Evolutionary conservation across 2,797 vertebrate species (phyloP).

Genomic region (Pangasius macronema): DNA sequence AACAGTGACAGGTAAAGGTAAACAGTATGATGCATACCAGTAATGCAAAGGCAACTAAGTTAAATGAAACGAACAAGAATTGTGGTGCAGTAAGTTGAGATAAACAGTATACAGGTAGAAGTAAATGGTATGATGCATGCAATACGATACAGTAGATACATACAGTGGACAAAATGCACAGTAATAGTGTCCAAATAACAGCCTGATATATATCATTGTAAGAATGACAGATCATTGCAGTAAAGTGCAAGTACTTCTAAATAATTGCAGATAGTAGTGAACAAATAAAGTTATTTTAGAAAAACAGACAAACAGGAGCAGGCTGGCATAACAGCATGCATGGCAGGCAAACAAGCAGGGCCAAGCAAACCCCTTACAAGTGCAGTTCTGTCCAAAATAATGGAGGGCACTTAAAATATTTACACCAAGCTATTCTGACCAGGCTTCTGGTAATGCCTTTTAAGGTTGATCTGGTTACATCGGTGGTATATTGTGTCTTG

Average conservation of each 20-base stretch:
- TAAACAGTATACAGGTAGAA: too few relatives aligned
- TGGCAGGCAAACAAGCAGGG: conserved; percentile 62
- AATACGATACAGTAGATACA: too few relatives aligned
- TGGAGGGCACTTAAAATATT: conserved; percentile 65
- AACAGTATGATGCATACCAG: too few relatives aligned
- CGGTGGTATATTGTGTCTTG: conserved; percentile 59
- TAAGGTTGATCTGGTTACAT: conserved; percentile 59
- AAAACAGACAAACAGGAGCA: conserved; percentile 80
- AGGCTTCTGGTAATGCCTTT: conserved; percentile 60
- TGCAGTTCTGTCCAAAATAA: conserved; percentile 63
- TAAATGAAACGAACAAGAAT: too few relatives aligned
- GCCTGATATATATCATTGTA: too few relatives aligned
- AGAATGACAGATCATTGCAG: not conserved
- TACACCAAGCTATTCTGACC: conserved; percentile 46
- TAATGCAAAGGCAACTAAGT: too few relatives aligned
- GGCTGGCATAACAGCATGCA: conserved; percentile 80
- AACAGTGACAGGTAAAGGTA: too few relatives aligned
- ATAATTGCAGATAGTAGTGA: too few relatives aligned
- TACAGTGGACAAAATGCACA: too few relatives aligned
- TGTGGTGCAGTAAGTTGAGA: too few relatives aligned
- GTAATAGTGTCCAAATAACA: too few relatives aligned
- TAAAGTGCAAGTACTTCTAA: conserved; percentile 41
- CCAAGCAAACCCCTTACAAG: conserved; percentile 57
- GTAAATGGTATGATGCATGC: too few relatives aligned
- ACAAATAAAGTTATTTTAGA: conserved; percentile 81